Percentiles rank a stretch among this genome's conserved stretches.
Conservation (phyloP, 1,140 invertebrate species). For the Macrosteles quadrilineatus region DNA sequence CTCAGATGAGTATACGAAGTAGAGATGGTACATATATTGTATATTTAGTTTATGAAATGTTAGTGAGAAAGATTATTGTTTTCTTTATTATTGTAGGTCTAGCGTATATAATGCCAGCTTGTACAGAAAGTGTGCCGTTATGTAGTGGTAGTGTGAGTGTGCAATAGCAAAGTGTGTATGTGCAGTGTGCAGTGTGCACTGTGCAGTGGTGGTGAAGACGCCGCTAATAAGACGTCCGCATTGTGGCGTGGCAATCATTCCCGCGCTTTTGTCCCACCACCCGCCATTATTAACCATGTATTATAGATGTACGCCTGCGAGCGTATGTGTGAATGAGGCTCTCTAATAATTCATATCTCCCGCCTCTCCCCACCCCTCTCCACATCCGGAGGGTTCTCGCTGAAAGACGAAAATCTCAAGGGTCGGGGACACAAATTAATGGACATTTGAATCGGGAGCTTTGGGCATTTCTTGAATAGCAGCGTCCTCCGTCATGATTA, state of each 20-base stretch:
- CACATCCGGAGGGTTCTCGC: slow-evolving; percentile 21
- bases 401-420: slow-evolving; percentile 15
- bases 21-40: no score
- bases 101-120: no score
- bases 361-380: not conserved
- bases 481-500: not conserved
- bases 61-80: no score
- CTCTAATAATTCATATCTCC: slow-evolving; percentile 26
- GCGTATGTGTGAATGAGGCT: slow-evolving; percentile 28
- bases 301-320: slow-evolving; percentile 18
- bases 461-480: slow-evolving; percentile 26
- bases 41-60: no score
- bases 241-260: slow-evolving; percentile 7
- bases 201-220: not conserved
- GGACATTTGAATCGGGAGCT: slow-evolving; percentile 24
- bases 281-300: slow-evolving; percentile 16
- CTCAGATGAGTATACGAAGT: no score
- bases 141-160: no score
- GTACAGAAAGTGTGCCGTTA: no score
- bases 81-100: no score
- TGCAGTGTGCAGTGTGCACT: not conserved
- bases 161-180: no score
- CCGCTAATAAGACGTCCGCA: slow-evolving; percentile 6
- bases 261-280: slow-evolving; percentile 13
- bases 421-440: slow-evolving; percentile 17